Conservation (phyloP, 2,797 vertebrate species). For the Schizopygopsis malacanthus region DNA sequence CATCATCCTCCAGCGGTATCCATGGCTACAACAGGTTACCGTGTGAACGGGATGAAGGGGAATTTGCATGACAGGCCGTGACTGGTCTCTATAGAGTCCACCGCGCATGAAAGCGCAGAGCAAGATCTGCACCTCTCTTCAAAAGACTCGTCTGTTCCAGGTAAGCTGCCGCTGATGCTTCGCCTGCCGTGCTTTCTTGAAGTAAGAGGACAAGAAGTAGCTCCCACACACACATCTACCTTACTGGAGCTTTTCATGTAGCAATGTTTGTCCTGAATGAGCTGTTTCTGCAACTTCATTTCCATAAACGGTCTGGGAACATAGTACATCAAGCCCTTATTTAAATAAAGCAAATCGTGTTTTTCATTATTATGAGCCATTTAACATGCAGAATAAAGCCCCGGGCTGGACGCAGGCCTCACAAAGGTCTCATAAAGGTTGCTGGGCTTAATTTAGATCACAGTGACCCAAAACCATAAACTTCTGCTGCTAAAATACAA, state of each 20-base stretch:
- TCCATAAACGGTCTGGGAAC: neutral
- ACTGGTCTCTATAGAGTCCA: slow-evolving; percentile 32
- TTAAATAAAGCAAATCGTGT: neutral
- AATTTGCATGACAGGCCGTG: slow-evolving; percentile 43
- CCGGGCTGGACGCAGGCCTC: neutral
- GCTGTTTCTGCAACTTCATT: neutral
- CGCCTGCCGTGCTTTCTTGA: neutral
- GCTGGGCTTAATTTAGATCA: slow-evolving; percentile 2
- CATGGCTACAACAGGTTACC: slow-evolving; percentile 41
- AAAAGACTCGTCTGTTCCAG: neutral
- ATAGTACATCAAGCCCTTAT: neutral
- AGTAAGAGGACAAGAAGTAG: neutral
- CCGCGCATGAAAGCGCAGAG: neutral
- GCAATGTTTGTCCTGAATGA: neutral
- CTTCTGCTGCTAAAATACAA: neutral
- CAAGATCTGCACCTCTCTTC: neutral
- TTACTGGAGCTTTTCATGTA: neutral
- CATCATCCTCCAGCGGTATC: slow-evolving; percentile 19
- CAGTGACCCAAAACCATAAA: neutral
- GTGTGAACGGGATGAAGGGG: slow-evolving; percentile 38
- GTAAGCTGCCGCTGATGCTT: neutral
- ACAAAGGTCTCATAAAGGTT: slow-evolving; percentile 28
- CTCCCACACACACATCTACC: neutral
- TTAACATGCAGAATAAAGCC: slow-evolving; percentile 18
- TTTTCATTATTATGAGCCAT: neutral